phyloP scores from a whole-genome alignment of 1,140 invertebrate genomes.

The Heliconius eleuchia region DNA sequence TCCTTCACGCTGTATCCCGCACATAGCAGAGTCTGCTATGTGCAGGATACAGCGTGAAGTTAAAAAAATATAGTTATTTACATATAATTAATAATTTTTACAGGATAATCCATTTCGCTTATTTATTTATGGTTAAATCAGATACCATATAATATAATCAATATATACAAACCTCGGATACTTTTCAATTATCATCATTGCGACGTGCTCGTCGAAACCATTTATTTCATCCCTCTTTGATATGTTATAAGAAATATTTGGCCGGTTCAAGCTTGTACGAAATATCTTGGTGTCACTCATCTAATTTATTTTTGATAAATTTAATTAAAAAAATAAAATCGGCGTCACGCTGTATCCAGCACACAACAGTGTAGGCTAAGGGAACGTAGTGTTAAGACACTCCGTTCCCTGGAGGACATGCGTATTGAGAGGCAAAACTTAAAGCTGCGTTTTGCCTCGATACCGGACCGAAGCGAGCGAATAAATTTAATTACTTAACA shows the following conservation, averaged over 20 bases:
- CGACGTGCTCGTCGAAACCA: background rate
- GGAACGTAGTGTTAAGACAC: background rate
- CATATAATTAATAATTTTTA: background rate
- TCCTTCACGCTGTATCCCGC: too few relatives aligned
- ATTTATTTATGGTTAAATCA: background rate
- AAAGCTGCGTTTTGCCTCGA: too few relatives aligned
- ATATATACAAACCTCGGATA: background rate
- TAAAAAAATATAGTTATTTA: too few relatives aligned
- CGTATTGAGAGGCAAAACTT: too few relatives aligned
- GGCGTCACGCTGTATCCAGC: background rate
- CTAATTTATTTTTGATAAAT: background rate
- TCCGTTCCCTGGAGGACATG: background rate
- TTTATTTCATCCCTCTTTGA: background rate
- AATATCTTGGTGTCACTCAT: background rate
- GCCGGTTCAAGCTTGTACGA: background rate
- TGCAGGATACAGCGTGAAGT: too few relatives aligned
- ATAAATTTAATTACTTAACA: too few relatives aligned
- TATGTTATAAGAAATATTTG: background rate
- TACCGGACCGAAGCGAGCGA: too few relatives aligned
- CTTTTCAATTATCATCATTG: background rate
- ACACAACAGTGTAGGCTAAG: background rate
- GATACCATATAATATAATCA: background rate
- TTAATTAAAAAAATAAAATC: background rate
- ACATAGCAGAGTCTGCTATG: too few relatives aligned
- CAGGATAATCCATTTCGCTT: background rate